Evolutionary conservation across 2,888 invertebrate genomes (phyloP).

Genomic region (Cataglyphis cursor): DNA sequence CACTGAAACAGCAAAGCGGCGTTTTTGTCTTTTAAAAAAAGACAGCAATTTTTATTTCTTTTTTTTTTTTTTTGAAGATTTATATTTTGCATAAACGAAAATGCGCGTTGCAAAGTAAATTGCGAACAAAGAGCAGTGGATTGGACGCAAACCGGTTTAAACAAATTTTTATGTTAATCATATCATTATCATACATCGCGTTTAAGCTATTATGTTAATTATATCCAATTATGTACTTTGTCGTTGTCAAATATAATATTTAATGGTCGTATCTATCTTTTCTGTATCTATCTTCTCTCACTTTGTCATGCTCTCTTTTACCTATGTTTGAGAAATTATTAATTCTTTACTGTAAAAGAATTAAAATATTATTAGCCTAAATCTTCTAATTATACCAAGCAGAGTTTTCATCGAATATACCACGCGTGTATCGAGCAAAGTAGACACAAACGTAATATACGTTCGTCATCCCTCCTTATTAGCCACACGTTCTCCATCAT

Average conservation of each 20-base stretch:
- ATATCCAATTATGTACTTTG: background rate
- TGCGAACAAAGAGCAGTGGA: background rate
- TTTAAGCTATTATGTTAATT: conserved; percentile 26
- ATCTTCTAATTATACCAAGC: background rate
- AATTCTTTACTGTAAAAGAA: background rate
- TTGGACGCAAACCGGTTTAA: background rate
- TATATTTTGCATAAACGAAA: conserved; percentile 17
- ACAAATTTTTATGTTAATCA: conserved; percentile 33
- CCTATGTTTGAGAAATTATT: background rate
- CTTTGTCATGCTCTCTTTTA: background rate
- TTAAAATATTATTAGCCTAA: background rate
- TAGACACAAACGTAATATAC: background rate
- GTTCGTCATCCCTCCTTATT: background rate
- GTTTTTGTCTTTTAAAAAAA: conserved; percentile 31
- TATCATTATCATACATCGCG: background rate
- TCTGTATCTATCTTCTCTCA: background rate
- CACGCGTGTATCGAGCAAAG: background rate
- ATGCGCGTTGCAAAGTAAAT: background rate
- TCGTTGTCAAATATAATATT: conserved; percentile 10
- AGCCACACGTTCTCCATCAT: conserved; percentile 30
- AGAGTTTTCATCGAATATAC: background rate
- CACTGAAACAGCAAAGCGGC: conserved; percentile 76
- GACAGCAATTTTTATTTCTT: background rate
- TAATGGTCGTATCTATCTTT: background rate
- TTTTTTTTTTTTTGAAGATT: conserved; percentile 10